Percentiles rank a stretch among this genome's conserved stretches.
phyloP scores from a whole-genome alignment of 2,888 invertebrate species.

The Morpho deidamia region DNA sequence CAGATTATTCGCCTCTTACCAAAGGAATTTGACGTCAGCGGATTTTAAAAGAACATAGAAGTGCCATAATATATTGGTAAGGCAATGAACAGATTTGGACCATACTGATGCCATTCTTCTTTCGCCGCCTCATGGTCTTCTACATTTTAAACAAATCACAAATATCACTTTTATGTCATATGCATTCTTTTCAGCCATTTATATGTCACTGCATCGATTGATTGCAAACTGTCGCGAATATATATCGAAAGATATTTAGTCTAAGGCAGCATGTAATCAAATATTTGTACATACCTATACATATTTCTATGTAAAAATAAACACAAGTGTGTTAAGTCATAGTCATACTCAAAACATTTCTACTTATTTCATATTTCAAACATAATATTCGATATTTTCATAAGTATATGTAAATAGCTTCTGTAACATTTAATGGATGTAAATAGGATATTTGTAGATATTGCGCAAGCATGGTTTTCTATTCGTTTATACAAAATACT shows the following conservation, averaged over 20 bases:
- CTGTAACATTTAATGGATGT: neutral
- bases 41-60: slow-evolving; percentile 46
- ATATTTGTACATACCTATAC: slow-evolving; percentile 10
- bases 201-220: slow-evolving; percentile 6
- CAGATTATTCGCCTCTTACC: slow-evolving; percentile 56
- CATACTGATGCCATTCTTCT: slow-evolving; percentile 41
- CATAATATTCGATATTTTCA: neutral
- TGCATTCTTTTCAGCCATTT: slow-evolving; percentile 23
- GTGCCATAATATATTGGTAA: slow-evolving; percentile 66
- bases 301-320: slow-evolving; percentile 8
- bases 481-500: no score
- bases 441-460: no score
- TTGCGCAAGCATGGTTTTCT: no score
- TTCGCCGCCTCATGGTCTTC: slow-evolving; percentile 30
- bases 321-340: slow-evolving; percentile 7
- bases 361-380: slow-evolving; percentile 5
- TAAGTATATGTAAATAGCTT: neutral
- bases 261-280: slow-evolving; percentile 9
- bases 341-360: slow-evolving; percentile 16
- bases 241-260: neutral
- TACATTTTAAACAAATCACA: slow-evolving; percentile 21
- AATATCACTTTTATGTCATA: slow-evolving; percentile 12
- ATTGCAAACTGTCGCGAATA: slow-evolving; percentile 6
- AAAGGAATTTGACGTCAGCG: slow-evolving; percentile 62
- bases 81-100: slow-evolving; percentile 35